Percentiles rank a stretch among this genome's conserved stretches.
These are phyloP conservation scores for Drosophila virilis DNA, from an alignment of 1,140 invertebrate genomes.

Conservation along the genomic window DNA sequence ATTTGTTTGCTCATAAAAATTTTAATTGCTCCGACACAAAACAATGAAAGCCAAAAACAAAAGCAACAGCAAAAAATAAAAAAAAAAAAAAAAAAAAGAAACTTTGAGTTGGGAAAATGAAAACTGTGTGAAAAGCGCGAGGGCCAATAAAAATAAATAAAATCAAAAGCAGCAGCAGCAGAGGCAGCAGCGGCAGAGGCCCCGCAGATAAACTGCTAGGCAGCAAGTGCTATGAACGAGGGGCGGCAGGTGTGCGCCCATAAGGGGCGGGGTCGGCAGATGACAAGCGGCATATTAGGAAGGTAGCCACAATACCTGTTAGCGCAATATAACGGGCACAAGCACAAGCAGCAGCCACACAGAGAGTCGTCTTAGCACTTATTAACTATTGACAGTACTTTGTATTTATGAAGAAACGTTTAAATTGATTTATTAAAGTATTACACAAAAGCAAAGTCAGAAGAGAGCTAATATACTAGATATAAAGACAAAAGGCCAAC, in stretches of 20 bases:
- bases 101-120: conserved; percentile 42
- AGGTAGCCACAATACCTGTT: background rate
- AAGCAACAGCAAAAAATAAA: conserved; percentile 21
- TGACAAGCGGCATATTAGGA: background rate
- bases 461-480: no score
- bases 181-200: conserved; percentile 13
- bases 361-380: background rate
- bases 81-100: conserved; percentile 9
- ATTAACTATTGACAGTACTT: background rate
- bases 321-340: background rate
- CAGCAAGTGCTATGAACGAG: conserved; percentile 1
- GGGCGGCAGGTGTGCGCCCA: background rate
- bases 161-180: conserved; percentile 29
- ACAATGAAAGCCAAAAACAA: conserved; percentile 47
- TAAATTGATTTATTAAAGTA: no score
- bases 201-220: conserved; percentile 33
- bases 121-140: conserved; percentile 54
- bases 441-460: no score
- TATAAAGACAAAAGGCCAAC: no score
- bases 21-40: conserved; percentile 61
- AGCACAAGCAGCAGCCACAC: background rate
- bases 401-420: no score
- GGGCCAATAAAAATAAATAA: conserved; percentile 54
- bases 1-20: conserved; percentile 67
- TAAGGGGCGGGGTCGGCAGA: background rate